phyloP scores from a whole-genome alignment of 2,888 invertebrate genomes.

The Adela reaumurella region DNA sequence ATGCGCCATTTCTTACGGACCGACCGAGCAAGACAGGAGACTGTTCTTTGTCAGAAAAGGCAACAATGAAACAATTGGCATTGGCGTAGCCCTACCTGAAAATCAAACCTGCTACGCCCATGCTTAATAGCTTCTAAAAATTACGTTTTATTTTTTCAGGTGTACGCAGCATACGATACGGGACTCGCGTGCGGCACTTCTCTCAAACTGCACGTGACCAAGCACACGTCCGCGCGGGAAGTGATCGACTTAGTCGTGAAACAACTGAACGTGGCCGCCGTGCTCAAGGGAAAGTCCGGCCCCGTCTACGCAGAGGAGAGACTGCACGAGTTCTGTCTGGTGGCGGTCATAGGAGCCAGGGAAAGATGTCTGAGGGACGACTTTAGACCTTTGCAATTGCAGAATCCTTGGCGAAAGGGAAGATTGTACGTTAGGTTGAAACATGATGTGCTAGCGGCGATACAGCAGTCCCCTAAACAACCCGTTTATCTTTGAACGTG shows the following conservation, averaged over 20 bases:
- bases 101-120: too few relatives aligned
- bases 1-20: too few relatives aligned
- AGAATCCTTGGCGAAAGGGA: slow-evolving; percentile 95
- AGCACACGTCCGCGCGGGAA: slow-evolving; percentile 89
- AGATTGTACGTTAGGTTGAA: slow-evolving; percentile 88
- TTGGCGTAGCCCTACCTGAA: too few relatives aligned
- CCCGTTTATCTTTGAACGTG: slow-evolving; percentile 59
- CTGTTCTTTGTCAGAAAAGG: too few relatives aligned
- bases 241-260: slow-evolving; percentile 94
- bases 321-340: slow-evolving; percentile 86
- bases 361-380: slow-evolving; percentile 93
- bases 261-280: slow-evolving; percentile 91
- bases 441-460: slow-evolving; percentile 82
- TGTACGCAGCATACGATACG: slow-evolving; percentile 94
- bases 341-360: slow-evolving; percentile 91
- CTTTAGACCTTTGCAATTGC: slow-evolving; percentile 87
- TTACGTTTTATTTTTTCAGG: slow-evolving; percentile 45
- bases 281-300: slow-evolving; percentile 77
- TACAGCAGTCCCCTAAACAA: slow-evolving; percentile 84
- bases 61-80: too few relatives aligned
- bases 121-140: too few relatives aligned
- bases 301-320: slow-evolving; percentile 83
- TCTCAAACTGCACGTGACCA: slow-evolving; percentile 89
- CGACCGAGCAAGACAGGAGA: too few relatives aligned
- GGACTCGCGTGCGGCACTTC: slow-evolving; percentile 91